Percentiles rank a stretch among this genome's conserved stretches.
These are phyloP conservation scores for Diaphora mendica DNA, from an alignment of 2,888 invertebrate genomes.

Conservation along the genomic window DNA sequence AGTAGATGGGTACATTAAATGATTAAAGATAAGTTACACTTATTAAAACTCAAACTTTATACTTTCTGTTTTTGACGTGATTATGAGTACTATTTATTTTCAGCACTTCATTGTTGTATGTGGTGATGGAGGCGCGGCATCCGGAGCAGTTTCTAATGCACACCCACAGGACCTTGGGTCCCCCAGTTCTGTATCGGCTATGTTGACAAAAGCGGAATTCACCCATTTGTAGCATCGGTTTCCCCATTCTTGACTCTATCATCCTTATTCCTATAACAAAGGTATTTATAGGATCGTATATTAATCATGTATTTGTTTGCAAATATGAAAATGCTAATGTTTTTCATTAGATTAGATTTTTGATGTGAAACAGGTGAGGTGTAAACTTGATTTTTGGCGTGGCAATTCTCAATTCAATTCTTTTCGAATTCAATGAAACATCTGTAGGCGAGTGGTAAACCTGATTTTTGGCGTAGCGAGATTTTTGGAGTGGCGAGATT, in stretches of 20 bases:
- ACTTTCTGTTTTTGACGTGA: not conserved
- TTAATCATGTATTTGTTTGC: not conserved
- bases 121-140: slow-evolving; percentile 62
- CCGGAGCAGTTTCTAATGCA: slow-evolving; percentile 52
- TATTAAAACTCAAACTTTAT: not conserved
- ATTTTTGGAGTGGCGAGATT: no score
- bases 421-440: no score
- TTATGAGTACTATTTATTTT: slow-evolving; percentile 34
- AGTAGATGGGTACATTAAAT: slow-evolving; percentile 26
- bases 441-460: no score
- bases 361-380: no score
- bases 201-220: slow-evolving; percentile 43
- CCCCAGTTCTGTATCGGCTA: slow-evolving; percentile 37
- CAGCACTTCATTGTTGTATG: slow-evolving; percentile 58
- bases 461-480: no score
- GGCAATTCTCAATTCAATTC: no score
- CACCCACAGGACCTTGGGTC: slow-evolving; percentile 57
- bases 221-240: slow-evolving; percentile 47
- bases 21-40: not conserved
- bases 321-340: no score
- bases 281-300: not conserved
- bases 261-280: slow-evolving; percentile 11
- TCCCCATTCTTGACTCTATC: slow-evolving; percentile 45
- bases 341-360: not conserved
- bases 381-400: no score